phyloP scores from a whole-genome alignment of 92 coral and sea anemone genomes.

The Heteractis magnifica region DNA sequence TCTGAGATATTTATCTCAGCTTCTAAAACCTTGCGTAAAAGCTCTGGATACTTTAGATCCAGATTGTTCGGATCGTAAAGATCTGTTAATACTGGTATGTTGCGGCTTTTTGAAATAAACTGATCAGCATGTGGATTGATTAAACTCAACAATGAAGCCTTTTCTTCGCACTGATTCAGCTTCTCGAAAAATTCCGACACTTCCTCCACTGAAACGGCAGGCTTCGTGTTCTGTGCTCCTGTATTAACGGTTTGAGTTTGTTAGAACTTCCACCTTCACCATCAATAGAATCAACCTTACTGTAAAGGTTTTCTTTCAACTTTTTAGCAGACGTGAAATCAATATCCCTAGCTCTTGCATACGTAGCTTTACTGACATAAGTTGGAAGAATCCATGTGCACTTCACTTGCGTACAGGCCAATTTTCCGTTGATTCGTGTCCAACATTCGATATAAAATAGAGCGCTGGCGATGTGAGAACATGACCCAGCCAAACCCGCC shows the following conservation, averaged over 20 bases:
- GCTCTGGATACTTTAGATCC: conserved; percentile 43
- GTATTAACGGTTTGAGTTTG: no score
- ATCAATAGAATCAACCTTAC: not conserved
- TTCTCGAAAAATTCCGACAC: not conserved
- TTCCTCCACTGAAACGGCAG: conserved; percentile 18
- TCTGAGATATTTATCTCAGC: conserved; percentile 35
- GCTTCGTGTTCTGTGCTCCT: not conserved
- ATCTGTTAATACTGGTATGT: conserved; percentile 33
- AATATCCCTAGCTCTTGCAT: conserved; percentile 46
- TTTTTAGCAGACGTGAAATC: conserved; percentile 57
- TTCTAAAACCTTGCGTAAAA: conserved; percentile 26
- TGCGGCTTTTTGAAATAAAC: conserved; percentile 38
- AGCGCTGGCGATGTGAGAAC: conserved; percentile 46
- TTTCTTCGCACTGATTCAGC: not conserved
- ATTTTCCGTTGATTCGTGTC: conserved; percentile 40
- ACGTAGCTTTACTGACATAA: conserved; percentile 28
- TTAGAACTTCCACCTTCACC: not conserved
- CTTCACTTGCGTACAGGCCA: conserved; percentile 46
- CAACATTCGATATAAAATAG: conserved; percentile 44
- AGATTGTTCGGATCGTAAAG: conserved; percentile 32
- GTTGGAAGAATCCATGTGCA: conserved; percentile 46
- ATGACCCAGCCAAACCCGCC: conserved; percentile 38
- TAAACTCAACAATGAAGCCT: not conserved
- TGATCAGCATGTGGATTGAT: conserved; percentile 30
- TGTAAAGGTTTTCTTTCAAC: conserved; percentile 42